A percentile compares a stretch with the other conserved stretches of the same genome.
phyloP scores from a whole-genome alignment of 1,140 invertebrate genomes.

The Ruditapes philippinarum region DNA sequence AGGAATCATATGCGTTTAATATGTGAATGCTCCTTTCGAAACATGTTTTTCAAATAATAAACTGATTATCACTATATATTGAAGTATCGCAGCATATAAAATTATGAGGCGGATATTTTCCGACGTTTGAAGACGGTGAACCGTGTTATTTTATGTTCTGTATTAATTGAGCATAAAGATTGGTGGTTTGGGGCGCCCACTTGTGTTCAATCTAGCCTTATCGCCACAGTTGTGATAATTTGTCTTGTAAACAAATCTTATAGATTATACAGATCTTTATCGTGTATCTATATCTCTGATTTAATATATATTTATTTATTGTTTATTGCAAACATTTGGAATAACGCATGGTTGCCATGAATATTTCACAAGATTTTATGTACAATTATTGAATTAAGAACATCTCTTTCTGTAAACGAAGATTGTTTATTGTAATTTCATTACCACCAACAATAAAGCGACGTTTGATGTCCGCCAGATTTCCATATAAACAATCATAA shows the following conservation, averaged over 20 bases:
- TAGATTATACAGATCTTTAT: conserved; percentile 26
- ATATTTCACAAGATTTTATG: conserved; percentile 43
- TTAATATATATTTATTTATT: conserved; percentile 60
- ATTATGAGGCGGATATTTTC: not conserved
- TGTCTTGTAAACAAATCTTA: conserved; percentile 15
- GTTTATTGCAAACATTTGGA: conserved; percentile 56
- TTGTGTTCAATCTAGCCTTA: conserved; percentile 58
- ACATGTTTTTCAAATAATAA: conserved; percentile 22
- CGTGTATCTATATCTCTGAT: conserved; percentile 4
- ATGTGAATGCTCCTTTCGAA: not conserved
- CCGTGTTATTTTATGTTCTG: conserved; percentile 40
- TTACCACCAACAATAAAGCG: conserved; percentile 30
- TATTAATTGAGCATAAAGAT: conserved; percentile 64
- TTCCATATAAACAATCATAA: conserved; percentile 57
- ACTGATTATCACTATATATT: conserved; percentile 4
- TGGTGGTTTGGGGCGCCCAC: conserved; percentile 23
- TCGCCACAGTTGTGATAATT: conserved; percentile 49
- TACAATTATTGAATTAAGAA: conserved; percentile 33
- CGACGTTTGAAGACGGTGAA: not conserved
- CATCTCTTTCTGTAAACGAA: conserved; percentile 45
- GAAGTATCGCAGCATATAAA: conserved; percentile 39
- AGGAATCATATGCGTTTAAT: not conserved
- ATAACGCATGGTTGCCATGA: conserved; percentile 4
- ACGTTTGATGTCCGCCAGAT: conserved; percentile 52
- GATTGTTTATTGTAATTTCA: conserved; percentile 55